phyloP scores from a whole-genome alignment of 2,113 vertebrate genomes.

The Thunnus maccoyii region DNA sequence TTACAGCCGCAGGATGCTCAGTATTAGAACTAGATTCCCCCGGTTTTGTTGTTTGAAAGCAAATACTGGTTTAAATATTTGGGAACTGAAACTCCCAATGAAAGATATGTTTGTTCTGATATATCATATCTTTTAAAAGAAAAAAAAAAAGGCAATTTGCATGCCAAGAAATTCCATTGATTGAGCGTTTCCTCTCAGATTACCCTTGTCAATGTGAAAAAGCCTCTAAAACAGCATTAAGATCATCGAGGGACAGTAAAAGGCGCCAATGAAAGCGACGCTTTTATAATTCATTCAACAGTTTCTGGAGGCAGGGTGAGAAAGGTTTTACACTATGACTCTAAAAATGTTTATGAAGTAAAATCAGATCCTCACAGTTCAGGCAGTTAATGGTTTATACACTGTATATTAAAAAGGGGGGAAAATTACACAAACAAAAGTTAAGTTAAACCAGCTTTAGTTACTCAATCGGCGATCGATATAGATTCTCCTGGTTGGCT shows the following conservation, averaged over 20 bases:
- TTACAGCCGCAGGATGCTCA: slow-evolving; percentile 1
- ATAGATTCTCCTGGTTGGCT: too few relatives aligned
- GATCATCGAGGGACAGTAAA: slow-evolving; percentile 22
- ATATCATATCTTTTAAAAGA: slow-evolving; percentile 16
- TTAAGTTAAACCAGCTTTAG: too few relatives aligned
- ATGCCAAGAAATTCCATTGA: neutral
- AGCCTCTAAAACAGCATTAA: slow-evolving; percentile 16
- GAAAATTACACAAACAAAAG: too few relatives aligned
- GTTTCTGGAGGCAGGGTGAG: slow-evolving; percentile 2
- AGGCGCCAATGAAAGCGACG: neutral
- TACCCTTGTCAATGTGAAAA: slow-evolving; percentile 13
- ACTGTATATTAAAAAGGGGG: too few relatives aligned
- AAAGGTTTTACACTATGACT: neutral
- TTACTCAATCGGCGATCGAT: too few relatives aligned
- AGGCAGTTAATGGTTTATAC: too few relatives aligned
- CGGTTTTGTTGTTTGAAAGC: slow-evolving; percentile 35
- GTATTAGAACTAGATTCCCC: slow-evolving; percentile 6
- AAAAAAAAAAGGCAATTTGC: neutral
- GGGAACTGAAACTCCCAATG: slow-evolving; percentile 16
- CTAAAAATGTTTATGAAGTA: too few relatives aligned
- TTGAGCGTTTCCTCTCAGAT: neutral
- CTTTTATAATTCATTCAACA: slow-evolving; percentile 8
- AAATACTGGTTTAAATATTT: neutral
- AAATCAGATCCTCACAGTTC: neutral
- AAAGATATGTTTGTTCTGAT: slow-evolving; percentile 14